phyloP scores from a whole-genome alignment of 2,113 vertebrate species.

The Gallinago media region DNA sequence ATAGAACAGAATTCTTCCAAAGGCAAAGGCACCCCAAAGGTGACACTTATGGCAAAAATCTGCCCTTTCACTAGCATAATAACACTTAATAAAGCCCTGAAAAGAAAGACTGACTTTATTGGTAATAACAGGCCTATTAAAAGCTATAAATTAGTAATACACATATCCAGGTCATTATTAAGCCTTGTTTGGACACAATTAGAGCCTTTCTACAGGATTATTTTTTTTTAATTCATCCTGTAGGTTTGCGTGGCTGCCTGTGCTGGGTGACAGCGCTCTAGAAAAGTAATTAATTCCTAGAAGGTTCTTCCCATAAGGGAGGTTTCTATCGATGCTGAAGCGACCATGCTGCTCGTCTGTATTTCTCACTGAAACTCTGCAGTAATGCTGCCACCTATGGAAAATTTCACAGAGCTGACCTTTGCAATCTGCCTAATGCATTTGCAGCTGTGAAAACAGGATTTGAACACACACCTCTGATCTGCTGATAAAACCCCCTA shows the following conservation, averaged over 20 bases:
- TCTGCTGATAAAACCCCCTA: rapidly evolving
- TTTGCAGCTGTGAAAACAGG: slow-evolving; percentile 44
- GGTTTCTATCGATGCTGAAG: background rate
- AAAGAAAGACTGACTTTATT: background rate
- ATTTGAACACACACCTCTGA: background rate
- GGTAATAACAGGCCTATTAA: background rate
- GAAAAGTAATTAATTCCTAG: background rate
- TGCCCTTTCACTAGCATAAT: background rate
- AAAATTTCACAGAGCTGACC: background rate
- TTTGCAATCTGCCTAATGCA: background rate
- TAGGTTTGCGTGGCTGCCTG: background rate
- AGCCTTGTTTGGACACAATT: background rate
- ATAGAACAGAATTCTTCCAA: background rate
- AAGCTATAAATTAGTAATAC: background rate
- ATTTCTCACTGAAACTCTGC: background rate
- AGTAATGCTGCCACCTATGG: slow-evolving; percentile 70
- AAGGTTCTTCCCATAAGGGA: background rate
- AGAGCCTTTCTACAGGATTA: background rate
- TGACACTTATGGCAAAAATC: background rate
- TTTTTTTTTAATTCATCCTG: background rate
- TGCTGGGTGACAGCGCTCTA: background rate
- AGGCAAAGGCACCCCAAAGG: background rate
- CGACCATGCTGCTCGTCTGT: background rate
- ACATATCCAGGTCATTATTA: background rate
- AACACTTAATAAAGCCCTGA: background rate